Percentiles rank a stretch among this genome's conserved stretches.
phyloP scores from a whole-genome alignment of 1,140 invertebrate species.

The Caenorhabditis latens region DNA sequence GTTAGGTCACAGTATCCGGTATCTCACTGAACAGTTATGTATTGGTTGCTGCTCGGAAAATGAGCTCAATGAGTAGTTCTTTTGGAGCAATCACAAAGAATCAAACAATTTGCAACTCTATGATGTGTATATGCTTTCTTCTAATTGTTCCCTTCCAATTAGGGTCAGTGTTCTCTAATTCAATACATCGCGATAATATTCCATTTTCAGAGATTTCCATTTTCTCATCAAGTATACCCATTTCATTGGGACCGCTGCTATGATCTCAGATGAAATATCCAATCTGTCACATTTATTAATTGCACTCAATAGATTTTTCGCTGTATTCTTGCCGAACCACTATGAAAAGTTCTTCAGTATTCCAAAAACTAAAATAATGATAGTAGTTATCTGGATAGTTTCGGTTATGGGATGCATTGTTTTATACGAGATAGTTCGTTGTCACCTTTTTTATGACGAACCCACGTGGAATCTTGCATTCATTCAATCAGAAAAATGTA shows the following conservation, averaged over 20 bases:
- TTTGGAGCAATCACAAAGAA: constrained; percentile 29
- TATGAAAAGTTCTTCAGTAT: background rate
- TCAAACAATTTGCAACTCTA: background rate
- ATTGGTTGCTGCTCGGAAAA: background rate
- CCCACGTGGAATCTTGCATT: background rate
- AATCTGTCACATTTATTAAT: background rate
- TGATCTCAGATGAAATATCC: background rate
- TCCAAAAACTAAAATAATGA: background rate
- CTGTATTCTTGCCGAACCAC: background rate
- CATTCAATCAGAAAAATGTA: background rate
- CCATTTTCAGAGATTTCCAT: no score
- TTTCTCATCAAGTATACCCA: background rate
- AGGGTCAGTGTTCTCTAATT: background rate
- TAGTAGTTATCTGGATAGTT: background rate
- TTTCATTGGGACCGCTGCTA: background rate
- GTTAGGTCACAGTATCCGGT: background rate
- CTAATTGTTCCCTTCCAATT: background rate
- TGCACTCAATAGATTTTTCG: background rate
- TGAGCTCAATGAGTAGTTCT: constrained; percentile 28
- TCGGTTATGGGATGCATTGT: background rate
- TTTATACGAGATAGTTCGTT: background rate
- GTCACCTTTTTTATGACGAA: background rate
- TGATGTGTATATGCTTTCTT: background rate
- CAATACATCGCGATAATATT: background rate
- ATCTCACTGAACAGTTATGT: background rate